Conservation (phyloP, 1,140 invertebrate genomes). For the Panagrolaimus sp. region DNA sequence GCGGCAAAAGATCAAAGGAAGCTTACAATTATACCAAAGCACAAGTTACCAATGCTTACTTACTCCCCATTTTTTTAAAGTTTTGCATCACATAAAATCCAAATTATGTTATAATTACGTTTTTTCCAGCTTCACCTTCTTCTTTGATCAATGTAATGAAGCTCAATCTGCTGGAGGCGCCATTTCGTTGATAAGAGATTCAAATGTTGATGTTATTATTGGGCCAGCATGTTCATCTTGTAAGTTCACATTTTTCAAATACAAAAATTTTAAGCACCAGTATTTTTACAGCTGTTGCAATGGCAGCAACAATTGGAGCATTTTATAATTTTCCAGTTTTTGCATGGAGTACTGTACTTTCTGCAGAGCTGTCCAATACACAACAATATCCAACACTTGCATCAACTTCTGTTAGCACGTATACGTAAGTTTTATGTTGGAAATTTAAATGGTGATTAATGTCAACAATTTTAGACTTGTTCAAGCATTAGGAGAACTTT, state of each 20-base stretch:
- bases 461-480: background rate
- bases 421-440: background rate
- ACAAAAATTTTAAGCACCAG: no score
- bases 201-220: slow-evolving; percentile 10
- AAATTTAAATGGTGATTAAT: background rate
- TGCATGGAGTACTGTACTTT: slow-evolving; percentile 1
- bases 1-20: no score
- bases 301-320: background rate
- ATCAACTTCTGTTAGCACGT: background rate
- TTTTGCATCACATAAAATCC: no score
- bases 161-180: background rate
- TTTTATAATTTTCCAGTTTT: slow-evolving; percentile 18
- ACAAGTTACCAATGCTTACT: no score
- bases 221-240: background rate
- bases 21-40: no score
- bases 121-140: background rate
- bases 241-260: background rate
- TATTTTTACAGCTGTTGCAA: background rate
- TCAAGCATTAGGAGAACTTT: background rate
- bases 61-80: no score
- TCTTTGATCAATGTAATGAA: background rate
- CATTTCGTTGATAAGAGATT: background rate
- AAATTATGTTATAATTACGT: no score
- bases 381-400: background rate
- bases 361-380: slow-evolving; percentile 35